Evolutionary conservation across 2,113 vertebrate genomes (phyloP), one percentile per base, ranked within the genome.

Genomic region (Melanotaenia duboulayi): DNA sequence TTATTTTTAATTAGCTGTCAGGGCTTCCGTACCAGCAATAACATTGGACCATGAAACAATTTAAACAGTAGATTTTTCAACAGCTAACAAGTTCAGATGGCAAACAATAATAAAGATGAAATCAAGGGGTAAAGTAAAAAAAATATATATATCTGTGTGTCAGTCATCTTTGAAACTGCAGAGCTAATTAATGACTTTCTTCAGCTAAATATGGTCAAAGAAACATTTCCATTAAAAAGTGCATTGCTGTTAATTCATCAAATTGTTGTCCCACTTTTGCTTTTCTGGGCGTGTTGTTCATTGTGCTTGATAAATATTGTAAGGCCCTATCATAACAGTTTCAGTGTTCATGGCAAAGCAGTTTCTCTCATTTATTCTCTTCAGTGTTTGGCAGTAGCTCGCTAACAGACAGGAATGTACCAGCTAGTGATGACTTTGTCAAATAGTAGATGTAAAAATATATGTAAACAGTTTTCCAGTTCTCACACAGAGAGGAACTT

Each of bases 381-480:
- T 78, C 80, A 71, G 76, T 75, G 78, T 86, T 90, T 91, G 87
- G 87, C 86, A 89, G 85, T 89, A 80, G 81, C 78, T 85, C 76
- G 74, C 82, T 78, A 69, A 91, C 79, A 71, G 77, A 87, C 76
- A 92, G 93, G 93, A 95, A 94, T 92, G 93, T 92, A 93, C 88
- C 90, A 88, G 92, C 92, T 90, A 89, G 83, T 87, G 86, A 89
- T 75, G 84, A 91, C 86, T 90, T 91, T 65, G 87, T 92, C 90
- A 91, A 89, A 92, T 35, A 35, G 32, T 35, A 35, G 86, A 89
- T 75, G 84, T 91, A 90, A 91, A 89, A 92, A 92, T 90, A 80
- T 84, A 91, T 93, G 92, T 93, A 93, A 94, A 95, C 92, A 87
- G 71, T 90, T 92, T 94, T 95, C 93, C 93, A 94, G 93, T 94